Percentiles rank a stretch among this genome's conserved stretches.
phyloP scores from a whole-genome alignment of 2,113 vertebrate species.

The Corythaeola cristata region DNA sequence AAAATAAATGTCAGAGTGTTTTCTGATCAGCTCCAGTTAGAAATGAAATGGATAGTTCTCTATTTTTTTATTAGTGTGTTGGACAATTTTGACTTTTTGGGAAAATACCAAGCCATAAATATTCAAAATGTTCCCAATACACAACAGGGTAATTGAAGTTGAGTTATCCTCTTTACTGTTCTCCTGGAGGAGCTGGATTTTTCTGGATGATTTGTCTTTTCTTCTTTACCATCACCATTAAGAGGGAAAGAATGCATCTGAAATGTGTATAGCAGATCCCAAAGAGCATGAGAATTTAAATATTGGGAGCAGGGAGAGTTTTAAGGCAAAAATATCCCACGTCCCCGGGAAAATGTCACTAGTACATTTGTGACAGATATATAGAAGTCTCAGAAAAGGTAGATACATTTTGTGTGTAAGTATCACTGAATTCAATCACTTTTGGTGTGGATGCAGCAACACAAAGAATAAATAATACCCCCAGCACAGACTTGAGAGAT shows the following conservation, averaged over 20 bases:
- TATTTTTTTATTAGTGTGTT: background rate
- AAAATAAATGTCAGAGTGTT: background rate
- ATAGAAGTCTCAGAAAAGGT: background rate
- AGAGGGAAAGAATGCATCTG: background rate
- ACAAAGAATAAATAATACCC: background rate
- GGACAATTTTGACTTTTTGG: background rate
- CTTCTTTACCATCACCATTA: background rate
- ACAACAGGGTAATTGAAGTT: background rate
- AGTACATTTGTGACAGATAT: background rate
- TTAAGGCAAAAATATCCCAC: background rate
- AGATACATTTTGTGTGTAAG: background rate
- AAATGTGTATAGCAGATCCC: background rate
- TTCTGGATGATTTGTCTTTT: background rate
- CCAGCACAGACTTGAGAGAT: background rate
- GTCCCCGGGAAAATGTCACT: background rate
- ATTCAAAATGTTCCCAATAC: background rate
- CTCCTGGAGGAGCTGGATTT: background rate
- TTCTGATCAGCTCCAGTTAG: slow-evolving; percentile 2
- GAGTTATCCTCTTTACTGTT: background rate
- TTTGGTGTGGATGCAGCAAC: background rate
- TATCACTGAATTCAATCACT: background rate
- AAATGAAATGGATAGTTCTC: background rate
- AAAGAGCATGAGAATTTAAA: background rate
- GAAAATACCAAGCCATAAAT: slow-evolving; percentile 28
- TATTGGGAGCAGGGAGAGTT: background rate